phyloP scores from a whole-genome alignment of 2,888 invertebrate species.

The Aspidiotus destructor region DNA sequence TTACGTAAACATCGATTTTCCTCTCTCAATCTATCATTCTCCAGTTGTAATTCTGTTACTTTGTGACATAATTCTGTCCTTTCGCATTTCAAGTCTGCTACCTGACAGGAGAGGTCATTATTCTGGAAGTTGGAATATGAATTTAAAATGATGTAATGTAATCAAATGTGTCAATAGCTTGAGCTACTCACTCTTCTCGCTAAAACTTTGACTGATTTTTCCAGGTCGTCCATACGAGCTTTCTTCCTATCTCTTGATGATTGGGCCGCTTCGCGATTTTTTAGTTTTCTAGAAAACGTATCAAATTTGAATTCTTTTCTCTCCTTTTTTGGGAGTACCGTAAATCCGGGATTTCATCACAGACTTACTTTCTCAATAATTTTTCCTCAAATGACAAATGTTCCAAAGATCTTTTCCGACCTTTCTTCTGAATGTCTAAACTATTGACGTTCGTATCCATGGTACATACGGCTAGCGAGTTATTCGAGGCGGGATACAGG shows the following conservation, averaged over 20 bases:
- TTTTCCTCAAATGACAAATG: constrained; percentile 80
- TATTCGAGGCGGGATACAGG: constrained; percentile 15
- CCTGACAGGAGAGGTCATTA: constrained; percentile 48
- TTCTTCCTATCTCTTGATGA: constrained; percentile 94
- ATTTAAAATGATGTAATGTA: constrained; percentile 1
- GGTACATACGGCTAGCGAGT: neutral
- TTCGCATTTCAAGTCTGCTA: neutral
- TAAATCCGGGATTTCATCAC: no score
- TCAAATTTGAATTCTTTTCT: neutral
- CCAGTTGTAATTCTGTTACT: constrained; percentile 57
- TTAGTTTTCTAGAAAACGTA: constrained; percentile 64
- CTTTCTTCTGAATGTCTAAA: constrained; percentile 12
- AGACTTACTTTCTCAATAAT: constrained; percentile 69
- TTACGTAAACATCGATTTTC: constrained; percentile 25
- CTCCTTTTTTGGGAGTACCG: no score
- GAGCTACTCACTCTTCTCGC: constrained; percentile 41
- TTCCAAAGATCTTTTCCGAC: constrained; percentile 63
- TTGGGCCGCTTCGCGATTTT: constrained; percentile 94
- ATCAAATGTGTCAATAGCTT: no score
- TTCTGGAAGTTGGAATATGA: constrained; percentile 42
- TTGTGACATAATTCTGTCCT: neutral
- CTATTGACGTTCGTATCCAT: constrained; percentile 1
- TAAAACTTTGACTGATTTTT: constrained; percentile 47
- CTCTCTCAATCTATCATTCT: constrained; percentile 54
- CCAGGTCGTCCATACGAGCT: constrained; percentile 83